Percentiles rank a stretch among this genome's conserved stretches.
phyloP scores from a whole-genome alignment of 2,888 invertebrate genomes.

The Athetis lepigone region DNA sequence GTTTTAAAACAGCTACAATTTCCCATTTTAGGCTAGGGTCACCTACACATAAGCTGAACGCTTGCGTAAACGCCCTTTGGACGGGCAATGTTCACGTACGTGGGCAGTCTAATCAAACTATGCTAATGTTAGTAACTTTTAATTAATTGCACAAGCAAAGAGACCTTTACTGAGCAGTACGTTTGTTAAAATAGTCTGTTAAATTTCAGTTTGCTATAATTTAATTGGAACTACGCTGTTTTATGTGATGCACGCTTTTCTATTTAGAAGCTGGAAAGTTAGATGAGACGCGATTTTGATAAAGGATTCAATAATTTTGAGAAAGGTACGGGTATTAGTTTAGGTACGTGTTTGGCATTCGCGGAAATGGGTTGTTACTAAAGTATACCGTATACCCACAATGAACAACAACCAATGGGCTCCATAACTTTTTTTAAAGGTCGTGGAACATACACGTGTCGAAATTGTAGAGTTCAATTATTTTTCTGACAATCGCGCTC shows the following conservation, averaged over 20 bases:
- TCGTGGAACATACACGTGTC: constrained; percentile 1
- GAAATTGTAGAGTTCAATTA: constrained; percentile 6
- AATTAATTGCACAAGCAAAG: constrained; percentile 67
- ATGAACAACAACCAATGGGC: background rate
- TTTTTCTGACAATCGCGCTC: background rate
- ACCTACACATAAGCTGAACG: constrained; percentile 17
- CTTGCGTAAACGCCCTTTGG: constrained; percentile 27
- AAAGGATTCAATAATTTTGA: constrained; percentile 24
- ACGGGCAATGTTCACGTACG: constrained; percentile 23
- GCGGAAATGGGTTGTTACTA: constrained; percentile 22
- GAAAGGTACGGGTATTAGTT: constrained; percentile 23
- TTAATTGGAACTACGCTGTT: constrained; percentile 26
- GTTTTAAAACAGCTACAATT: constrained; percentile 18
- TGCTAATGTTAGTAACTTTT: constrained; percentile 71
- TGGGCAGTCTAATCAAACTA: constrained; percentile 47
- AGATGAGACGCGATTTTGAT: constrained; percentile 31
- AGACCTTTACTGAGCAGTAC: constrained; percentile 41
- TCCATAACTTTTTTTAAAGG: background rate
- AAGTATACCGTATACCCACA: background rate
- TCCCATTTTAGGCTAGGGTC: constrained; percentile 7
- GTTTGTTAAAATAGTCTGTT: constrained; percentile 36
- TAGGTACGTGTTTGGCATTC: constrained; percentile 22
- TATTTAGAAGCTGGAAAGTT: constrained; percentile 8
- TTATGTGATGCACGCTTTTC: constrained; percentile 9
- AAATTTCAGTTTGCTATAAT: no score